Percentiles rank a stretch among this genome's conserved stretches.
Evolutionary conservation across 1,140 invertebrate genomes (phyloP).

Genomic region (Gyrodactylus salaris): DNA sequence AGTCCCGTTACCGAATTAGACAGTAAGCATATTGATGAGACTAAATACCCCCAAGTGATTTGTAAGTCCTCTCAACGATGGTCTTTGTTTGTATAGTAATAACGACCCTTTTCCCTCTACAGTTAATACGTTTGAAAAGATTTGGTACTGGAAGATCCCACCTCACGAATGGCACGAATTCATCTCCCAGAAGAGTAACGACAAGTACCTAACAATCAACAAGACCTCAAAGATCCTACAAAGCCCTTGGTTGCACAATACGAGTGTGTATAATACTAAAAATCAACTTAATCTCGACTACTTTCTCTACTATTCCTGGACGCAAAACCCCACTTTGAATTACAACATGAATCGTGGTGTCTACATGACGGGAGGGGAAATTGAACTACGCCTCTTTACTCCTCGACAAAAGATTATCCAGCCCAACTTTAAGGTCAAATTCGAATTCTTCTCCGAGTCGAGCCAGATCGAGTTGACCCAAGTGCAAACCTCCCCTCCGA

Average conservation of each 20-base stretch:
- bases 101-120: too few species aligned
- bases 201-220: not conserved
- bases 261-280: not conserved
- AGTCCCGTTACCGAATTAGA: too few species aligned
- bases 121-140: not conserved
- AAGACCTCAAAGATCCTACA: not conserved
- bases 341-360: not conserved
- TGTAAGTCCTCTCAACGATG: too few species aligned
- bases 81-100: too few species aligned
- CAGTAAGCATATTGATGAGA: not conserved
- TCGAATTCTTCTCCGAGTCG: not conserved
- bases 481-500: not conserved
- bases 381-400: not conserved
- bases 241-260: not conserved
- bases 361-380: not conserved
- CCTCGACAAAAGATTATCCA: not conserved
- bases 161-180: not conserved
- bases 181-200: not conserved
- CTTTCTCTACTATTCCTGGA: not conserved
- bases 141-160: not conserved
- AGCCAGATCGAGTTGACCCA: not conserved
- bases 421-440: not conserved
- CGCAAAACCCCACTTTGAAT: not conserved
- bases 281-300: not conserved
- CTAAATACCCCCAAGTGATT: not conserved